Evolutionary conservation across 2,888 invertebrate species (phyloP), one percentile per base, ranked within the genome.

Genomic region (Hoplodrina blanda): DNA sequence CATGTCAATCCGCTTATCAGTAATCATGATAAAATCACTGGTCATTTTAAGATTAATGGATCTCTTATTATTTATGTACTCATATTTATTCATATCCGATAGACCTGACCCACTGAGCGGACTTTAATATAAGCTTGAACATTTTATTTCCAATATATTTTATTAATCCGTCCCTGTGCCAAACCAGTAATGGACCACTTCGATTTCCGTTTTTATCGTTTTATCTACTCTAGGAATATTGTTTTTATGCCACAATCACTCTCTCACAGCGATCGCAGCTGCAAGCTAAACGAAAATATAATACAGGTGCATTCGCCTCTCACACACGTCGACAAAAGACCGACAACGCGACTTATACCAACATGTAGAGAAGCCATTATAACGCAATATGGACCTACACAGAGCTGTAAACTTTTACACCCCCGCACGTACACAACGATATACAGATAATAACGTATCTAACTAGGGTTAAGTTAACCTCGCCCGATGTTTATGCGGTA

Each of bases 391-490:
- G 62, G 71, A 73, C 41, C 71, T 71, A 75, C 66, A 66, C 62
- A 73, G 56, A 65, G 62, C 72, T 67, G 75, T 76, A 77, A 81
- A 83, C 73, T 81, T 79, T 81, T 80, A 82, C 75, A 75, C 70
- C 57, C 57, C 64, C 59, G 54, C 81, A 83, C 75, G 73, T 77
- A 79, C 61, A 76, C 73, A 78, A 50, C 63, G 63, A 73, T 68
- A 70, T 63, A 50, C 73, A 73, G 73, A 75, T 76, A 78, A 80
- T 80, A 80, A 66, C 77, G 73, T 75, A 76, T 69, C 69, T 80
- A 82, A 76, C 73, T 71, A 74, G 62, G 78, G 83, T 83, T 83
- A 79, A 80, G 70, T 68, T 71, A 83, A 81, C 71, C 76, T 73
- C 70, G 68, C 65, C 59, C 73, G 53, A 69, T 79, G 71, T 81